Evolutionary conservation across 2,797 vertebrate genomes (phyloP), one percentile per base, ranked within the genome.

Genomic region (Discoglossus pictus): DNA sequence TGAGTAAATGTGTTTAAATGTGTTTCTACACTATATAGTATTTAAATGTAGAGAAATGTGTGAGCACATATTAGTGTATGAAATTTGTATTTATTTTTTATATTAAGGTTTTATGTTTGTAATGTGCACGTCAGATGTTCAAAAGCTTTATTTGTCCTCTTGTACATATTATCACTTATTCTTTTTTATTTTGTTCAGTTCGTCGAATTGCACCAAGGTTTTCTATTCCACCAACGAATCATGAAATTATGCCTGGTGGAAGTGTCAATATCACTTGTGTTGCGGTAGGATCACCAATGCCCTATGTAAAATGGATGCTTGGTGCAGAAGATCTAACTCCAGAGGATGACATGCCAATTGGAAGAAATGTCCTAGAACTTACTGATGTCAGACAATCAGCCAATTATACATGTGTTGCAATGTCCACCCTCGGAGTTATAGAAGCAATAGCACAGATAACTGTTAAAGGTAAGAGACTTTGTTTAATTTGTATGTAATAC

Each of bases 241-340:
- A 94, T 78, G 97, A 99, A 88, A 98, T 99, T 79, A 98, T 99
- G 96, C 97, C 97, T 44, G 97, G 97, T 20, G 97, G 97, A 79
- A 99, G 96, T 55, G 97, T 99, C 64, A 99, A 99, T 84, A 99
- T 99, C 85, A 99, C 97, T 11, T 99, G 97, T 65, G 97, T 99
- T 83, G 97, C 97, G 1, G 97, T 99, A 80, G 97, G 97, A 47
- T 99, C 97, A 50, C 97, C 97, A 63, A 99, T 99, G 97, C 97
- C 97, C 27, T 99, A 99, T 63, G 97, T 99, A 74, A 99, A 99
- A 79, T 99, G 97, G 97, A 99, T 99, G 97, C 85, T 99, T 68
- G 97, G 97, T 23, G 93, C 96, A 1, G 97, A 99, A 80, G 97
- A 99, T 84, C 86, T 99, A 73, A 98, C 97, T 34, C 97, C 97